Evolutionary conservation across 2,888 invertebrate species (phyloP).

Genomic region (Drosophila testacea): DNA sequence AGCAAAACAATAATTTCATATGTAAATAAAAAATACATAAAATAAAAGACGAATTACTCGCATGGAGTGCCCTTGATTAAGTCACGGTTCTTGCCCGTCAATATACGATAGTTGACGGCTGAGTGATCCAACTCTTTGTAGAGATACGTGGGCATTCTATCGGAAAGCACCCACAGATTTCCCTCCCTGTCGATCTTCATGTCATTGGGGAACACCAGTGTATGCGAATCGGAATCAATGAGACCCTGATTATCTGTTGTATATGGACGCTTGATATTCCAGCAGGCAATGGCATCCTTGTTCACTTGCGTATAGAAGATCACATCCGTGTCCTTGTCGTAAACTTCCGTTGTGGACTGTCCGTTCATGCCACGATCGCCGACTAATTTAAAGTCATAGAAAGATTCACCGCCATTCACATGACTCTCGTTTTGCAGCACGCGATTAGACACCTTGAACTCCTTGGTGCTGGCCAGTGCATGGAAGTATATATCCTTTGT

Average conservation of each 20-base stretch:
- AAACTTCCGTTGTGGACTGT: conserved; percentile 91
- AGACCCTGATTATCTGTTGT: conserved; percentile 89
- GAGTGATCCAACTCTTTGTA: conserved; percentile 88
- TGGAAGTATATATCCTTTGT: conserved; percentile 92
- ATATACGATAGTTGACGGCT: conserved; percentile 88
- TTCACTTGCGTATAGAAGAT: conserved; percentile 93
- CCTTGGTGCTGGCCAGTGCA: conserved; percentile 91
- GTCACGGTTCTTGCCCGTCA: conserved; percentile 83
- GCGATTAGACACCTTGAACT: conserved; percentile 91
- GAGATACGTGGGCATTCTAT: conserved; percentile 91
- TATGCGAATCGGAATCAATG: conserved; percentile 89
- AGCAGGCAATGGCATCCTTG: conserved; percentile 92
- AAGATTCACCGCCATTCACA: conserved; percentile 89
- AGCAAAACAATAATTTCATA: conserved; percentile 49
- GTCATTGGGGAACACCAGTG: conserved; percentile 92
- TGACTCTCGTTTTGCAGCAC: conserved; percentile 90
- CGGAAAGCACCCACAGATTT: conserved; percentile 91
- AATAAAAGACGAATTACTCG: conserved; percentile 63
- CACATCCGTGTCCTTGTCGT: conserved; percentile 89
- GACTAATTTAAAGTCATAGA: conserved; percentile 89
- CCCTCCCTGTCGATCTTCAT: conserved; percentile 89
- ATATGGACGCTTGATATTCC: conserved; percentile 90
- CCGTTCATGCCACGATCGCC: conserved; percentile 90
- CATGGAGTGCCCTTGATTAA: conserved; percentile 84
- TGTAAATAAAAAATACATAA: conserved; percentile 48